phyloP scores from a whole-genome alignment of 2,113 vertebrate species.

The Eidolon helvum region DNA sequence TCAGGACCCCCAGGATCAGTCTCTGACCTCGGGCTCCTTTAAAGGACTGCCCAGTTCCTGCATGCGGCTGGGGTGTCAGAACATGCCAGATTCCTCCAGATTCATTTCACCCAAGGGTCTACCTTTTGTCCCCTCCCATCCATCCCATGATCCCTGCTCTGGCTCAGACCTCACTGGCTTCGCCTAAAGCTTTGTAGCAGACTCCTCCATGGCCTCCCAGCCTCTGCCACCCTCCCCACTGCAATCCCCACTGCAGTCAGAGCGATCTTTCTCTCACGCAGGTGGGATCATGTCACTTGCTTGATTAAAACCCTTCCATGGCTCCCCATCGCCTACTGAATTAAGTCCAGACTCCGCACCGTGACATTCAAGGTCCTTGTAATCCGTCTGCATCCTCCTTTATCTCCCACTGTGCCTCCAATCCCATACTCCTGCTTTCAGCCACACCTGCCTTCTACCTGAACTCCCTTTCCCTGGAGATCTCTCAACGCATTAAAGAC shows the following conservation, averaged over 20 bases:
- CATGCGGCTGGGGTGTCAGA: too few relatives aligned
- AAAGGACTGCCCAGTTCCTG: neutral
- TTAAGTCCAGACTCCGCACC: conserved; percentile 70
- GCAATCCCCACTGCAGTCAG: neutral
- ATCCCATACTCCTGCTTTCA: neutral
- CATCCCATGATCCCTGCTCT: neutral
- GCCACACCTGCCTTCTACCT: conserved; percentile 36
- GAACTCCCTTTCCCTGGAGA: neutral
- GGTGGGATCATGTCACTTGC: conserved; percentile 70
- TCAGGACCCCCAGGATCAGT: neutral
- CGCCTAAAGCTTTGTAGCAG: neutral
- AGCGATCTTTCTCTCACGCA: conserved; percentile 19
- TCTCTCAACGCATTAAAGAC: neutral
- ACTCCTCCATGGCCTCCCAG: neutral
- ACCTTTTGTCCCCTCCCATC: neutral
- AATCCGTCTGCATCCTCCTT: conserved; percentile 64
- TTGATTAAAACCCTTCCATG: conserved; percentile 76
- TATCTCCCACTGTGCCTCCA: conserved; percentile 54
- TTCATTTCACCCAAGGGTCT: neutral
- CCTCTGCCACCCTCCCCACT: neutral
- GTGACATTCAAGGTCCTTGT: conserved; percentile 78
- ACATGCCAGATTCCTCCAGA: neutral
- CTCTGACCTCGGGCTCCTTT: neutral
- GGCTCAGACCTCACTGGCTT: neutral
- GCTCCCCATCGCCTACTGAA: conserved; percentile 78